Percentiles rank a stretch among this genome's conserved stretches.
phyloP scores from a whole-genome alignment of 1,140 invertebrate species.

The Platyscapa corneri region DNA sequence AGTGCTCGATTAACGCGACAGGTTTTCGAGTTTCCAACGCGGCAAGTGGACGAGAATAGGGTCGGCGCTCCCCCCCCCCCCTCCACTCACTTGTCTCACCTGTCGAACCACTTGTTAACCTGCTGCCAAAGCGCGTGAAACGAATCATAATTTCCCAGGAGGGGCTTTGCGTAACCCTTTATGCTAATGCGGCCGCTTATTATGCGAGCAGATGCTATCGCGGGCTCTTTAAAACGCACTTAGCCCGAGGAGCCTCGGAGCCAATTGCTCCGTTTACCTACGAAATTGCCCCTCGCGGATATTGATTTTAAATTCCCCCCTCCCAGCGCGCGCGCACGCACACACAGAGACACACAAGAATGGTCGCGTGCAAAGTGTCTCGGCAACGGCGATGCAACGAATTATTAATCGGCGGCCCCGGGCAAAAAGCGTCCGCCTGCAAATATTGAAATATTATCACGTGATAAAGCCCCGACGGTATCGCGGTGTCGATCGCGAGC shows the following conservation, averaged over 20 bases:
- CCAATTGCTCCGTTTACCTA: neutral
- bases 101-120: conserved; percentile 32
- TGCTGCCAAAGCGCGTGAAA: conserved; percentile 54
- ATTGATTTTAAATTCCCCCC: too few species aligned
- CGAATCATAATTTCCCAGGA: conserved; percentile 55
- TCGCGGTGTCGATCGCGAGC: too few species aligned
- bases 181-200: conserved; percentile 58
- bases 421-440: too few species aligned
- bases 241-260: conserved; percentile 58
- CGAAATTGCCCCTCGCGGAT: neutral
- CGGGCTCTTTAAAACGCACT: conserved; percentile 61
- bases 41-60: neutral
- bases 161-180: conserved; percentile 55
- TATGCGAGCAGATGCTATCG: conserved; percentile 56
- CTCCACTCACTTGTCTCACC: too few species aligned
- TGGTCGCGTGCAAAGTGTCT: too few species aligned
- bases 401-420: too few species aligned
- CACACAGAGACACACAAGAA: too few species aligned
- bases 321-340: too few species aligned
- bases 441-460: too few species aligned
- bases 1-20: conserved; percentile 32
- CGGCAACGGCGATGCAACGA: neutral
- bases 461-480: too few species aligned
- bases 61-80: neutral
- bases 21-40: conserved; percentile 32